Evolutionary conservation across 2,888 invertebrate genomes (phyloP), one percentile per base, ranked within the genome.

Genomic region (Spilosoma lubricipeda): DNA sequence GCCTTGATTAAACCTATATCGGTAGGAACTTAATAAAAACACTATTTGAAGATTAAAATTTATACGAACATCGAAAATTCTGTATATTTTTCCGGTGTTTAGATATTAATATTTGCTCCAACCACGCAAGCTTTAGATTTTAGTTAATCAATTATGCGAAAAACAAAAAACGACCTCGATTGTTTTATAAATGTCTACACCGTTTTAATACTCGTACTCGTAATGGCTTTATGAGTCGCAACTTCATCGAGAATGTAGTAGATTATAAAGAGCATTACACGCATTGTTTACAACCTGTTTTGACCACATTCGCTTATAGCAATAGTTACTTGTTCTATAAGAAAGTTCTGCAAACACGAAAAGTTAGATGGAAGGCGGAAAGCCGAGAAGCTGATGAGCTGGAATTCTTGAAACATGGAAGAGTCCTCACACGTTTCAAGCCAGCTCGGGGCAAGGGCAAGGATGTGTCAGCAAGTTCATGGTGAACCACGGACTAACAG

Each of bases 21-120:
- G 15, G 39, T 70, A 42, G 36, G 36, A 39, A 70, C 42, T 39
- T 33, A 70, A 15, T 39, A 39, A 70, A 39, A 39, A 71, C 30
- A 63, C 42, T 11, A 30, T 27, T 27, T 39, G 23, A 67, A 36
- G n/a, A 69, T 52, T 69, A 33, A 52, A 56, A 56, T 36, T n/a
- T 15, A n/a, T 33, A 56, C 36, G 23, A 39, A 59, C 59, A 59
- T 59, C 39, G 15, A 52, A 52, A n/a, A 23, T 45, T 45, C 27
- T 39, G 27, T 59, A 33, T 5, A 42, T 13, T 30, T 63, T 36
- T 18, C 39, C 18, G 27, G 59, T 59, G 9, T 36, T 18, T n/a
- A 8, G 18, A 39, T 30, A 27, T 59, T 18, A 30, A 63, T 63
- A 42, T 70, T 70, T 70, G n/a, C 70, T 5, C 23, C 63, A 42